phyloP scores from a whole-genome alignment of 2,888 invertebrate species.

The Thelaira solivaga region DNA sequence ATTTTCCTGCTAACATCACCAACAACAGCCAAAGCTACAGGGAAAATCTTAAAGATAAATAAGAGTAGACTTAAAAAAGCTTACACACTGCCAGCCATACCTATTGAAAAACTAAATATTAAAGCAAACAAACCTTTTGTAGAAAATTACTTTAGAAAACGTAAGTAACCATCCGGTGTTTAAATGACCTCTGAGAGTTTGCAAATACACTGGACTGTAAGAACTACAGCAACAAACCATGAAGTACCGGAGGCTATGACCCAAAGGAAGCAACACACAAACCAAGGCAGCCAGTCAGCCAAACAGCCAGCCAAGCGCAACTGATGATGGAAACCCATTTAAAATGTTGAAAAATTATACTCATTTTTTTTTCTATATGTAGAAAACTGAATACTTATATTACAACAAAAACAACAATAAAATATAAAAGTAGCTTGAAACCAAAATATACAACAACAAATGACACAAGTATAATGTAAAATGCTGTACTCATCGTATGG shows the following conservation, averaged over 20 bases:
- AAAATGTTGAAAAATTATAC: constrained; percentile 41
- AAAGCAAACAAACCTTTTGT: constrained; percentile 49
- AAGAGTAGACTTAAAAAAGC: constrained; percentile 47
- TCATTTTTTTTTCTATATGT: constrained; percentile 16
- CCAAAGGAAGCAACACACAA: constrained; percentile 43
- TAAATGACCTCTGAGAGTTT: constrained; percentile 71
- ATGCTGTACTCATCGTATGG: constrained; percentile 29
- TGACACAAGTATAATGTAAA: constrained; percentile 1
- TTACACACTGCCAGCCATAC: constrained; percentile 11
- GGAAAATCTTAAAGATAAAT: constrained; percentile 75
- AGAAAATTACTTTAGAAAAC: constrained; percentile 48
- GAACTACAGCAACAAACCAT: constrained; percentile 44
- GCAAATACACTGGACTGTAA: constrained; percentile 44
- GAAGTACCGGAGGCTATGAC: constrained; percentile 51
- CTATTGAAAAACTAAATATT: not conserved
- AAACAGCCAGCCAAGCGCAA: constrained; percentile 69
- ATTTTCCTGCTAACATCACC: constrained; percentile 2
- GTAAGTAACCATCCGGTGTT: constrained; percentile 62
- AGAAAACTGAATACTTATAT: constrained; percentile 36
- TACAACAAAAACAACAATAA: constrained; percentile 7
- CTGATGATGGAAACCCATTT: constrained; percentile 72
- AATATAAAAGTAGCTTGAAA: constrained; percentile 39
- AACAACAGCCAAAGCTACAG: constrained; percentile 63
- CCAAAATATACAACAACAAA: constrained; percentile 61
- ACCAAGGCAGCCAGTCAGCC: constrained; percentile 2